Base-by-base conservation (phyloP, 2,113 vertebrate genomes). In the Clarias gariepinus region DNA sequence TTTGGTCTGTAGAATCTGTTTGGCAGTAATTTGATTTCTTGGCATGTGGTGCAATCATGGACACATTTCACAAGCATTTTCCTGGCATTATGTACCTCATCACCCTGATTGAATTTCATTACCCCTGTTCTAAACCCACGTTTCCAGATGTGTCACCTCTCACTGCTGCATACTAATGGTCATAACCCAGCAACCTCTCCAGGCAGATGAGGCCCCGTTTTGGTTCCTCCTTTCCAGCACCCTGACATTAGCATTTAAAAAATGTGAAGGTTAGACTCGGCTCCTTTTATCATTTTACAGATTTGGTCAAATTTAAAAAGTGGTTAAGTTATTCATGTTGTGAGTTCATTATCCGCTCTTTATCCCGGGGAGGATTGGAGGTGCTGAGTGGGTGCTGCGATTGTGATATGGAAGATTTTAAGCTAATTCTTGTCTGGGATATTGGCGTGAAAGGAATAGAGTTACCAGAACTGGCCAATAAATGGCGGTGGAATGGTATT, bases 11-110 rank as follows among this genome's bases (percentile, higher is more conserved):
- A 23, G 18, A 4, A 33, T 83, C 47, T 30, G 15, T 53, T 66
- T 53, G 73, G 63, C 84, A 66, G 47, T 18, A 12, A 57, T 36
- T 84, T 55, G 82, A 69, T 13, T 71, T 69, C 63, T 68, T 33
- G 82, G 47, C 82, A 68, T 84, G 30, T 84, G 52, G 21, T 73
- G 66, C 55, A 77, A 85, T 64, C 84, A 23, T 64, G 28, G 18
- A 15, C n/a, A 57, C 66, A 33, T 83, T 57, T 82, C 53, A 57
- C 55, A 79, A 58, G 55, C 9, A 3, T 52, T 64, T 69, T 73
- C 53, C 84, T 57, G n/a, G 84, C 23, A 64, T 79, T 66, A 55
- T 69, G 82, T 69, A 60, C 55, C 84, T 57, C 47, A 68, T 85
- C 30, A 52, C 30, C n/a, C 61, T 80, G 63, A 80, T 85, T 78